phyloP scores from a whole-genome alignment of 2,113 vertebrate genomes.

The Zosterops pallidus region DNA sequence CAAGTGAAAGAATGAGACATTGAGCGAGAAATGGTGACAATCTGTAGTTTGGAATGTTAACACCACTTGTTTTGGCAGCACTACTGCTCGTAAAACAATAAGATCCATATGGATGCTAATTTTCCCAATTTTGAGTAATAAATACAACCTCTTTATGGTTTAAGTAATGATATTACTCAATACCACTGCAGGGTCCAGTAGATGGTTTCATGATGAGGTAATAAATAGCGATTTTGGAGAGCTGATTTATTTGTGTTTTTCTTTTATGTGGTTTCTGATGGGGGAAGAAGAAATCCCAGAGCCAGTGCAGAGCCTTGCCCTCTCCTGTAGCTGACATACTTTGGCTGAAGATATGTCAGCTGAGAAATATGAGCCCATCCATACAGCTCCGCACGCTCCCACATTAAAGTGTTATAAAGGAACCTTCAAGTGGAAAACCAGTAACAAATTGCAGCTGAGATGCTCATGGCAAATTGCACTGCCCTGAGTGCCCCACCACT shows the following conservation, averaged over 20 bases:
- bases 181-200: constrained; percentile 56
- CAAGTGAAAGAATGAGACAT: constrained; percentile 37
- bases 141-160: constrained; percentile 55
- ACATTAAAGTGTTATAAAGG: constrained; percentile 56
- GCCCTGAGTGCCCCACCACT: not conserved
- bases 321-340: constrained; percentile 62
- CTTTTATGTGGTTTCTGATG: constrained; percentile 63
- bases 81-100: constrained; percentile 51
- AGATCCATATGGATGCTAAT: constrained; percentile 68
- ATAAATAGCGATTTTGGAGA: constrained; percentile 60
- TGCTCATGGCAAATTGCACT: not conserved
- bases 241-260: constrained; percentile 60
- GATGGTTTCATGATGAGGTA: constrained; percentile 57
- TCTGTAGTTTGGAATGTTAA: constrained; percentile 61
- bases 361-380: constrained; percentile 61
- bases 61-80: constrained; percentile 61
- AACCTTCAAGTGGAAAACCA: constrained; percentile 65
- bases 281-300: constrained; percentile 53
- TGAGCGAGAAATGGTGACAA: constrained; percentile 42
- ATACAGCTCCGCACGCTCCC: constrained; percentile 28
- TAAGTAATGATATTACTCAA: constrained; percentile 63
- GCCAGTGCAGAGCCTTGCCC: constrained; percentile 52
- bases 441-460: constrained; percentile 65
- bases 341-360: constrained; percentile 66
- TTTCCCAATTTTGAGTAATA: constrained; percentile 59